Evolutionary conservation across 2,113 vertebrate species (phyloP), one percentile per base, ranked within the genome.

Genomic region (Paramisgurnus dabryanus): DNA sequence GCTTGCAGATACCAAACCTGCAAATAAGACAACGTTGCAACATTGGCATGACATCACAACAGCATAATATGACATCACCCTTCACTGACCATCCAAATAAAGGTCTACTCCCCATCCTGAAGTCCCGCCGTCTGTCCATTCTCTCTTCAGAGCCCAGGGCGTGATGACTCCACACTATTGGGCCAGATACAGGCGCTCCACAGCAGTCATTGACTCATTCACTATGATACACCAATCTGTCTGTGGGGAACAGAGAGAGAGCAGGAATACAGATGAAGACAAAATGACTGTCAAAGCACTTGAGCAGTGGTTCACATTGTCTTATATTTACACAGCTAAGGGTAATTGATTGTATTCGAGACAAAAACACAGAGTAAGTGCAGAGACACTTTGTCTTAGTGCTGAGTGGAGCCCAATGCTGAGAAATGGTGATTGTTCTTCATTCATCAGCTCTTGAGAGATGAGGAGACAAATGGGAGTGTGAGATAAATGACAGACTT

Each of bases 291-390:
- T 78, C 69, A n/a, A 72, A 47, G 17, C 73, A 74, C 70, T 39
- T 77, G 75, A 78, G 75, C 49, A 12, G 40, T 43, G 27, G 39
- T 66, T 78, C 40, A 13, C 34, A 12, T 67, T 49, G 43, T 67
- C 70, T 53, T 45, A 64, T 27, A 70, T 79, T 82, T 85, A 85
- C 66, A 67, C 61, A 61, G 65, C 41, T 5, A 68, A 76, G 41
- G 78, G 76, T 73, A 70, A 82, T 82, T 79, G 80, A 85, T 79
- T 85, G 63, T 61, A 82, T 71, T 79, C 58, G 49, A 50, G 65
- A 45, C 63, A 65, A 61, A 80, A 85, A 61, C 80, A 76, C 76
- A 55, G 80, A 82, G 12, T 71, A 77, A 85, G 76, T 15, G 39
- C 63, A 79, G 41, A 40, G 27, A 61, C 43, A 10, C 34, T 22